A percentile compares a stretch with the other conserved stretches of the same genome.
These are phyloP conservation scores for Brachionus rubens DNA, from an alignment of 1,140 invertebrate genomes.

Conservation along the genomic window DNA sequence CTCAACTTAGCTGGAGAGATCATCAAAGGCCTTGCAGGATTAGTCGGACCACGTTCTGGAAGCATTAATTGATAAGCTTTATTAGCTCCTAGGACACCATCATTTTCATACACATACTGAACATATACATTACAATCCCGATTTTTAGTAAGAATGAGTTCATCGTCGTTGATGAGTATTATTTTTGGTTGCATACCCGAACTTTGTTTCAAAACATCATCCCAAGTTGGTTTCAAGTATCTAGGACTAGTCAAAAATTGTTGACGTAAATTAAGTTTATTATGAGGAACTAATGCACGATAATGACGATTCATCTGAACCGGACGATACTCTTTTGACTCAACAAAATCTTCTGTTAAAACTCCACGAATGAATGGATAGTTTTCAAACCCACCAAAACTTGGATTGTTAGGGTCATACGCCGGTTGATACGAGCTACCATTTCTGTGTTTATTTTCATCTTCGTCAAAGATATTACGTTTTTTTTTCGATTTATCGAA, in stretches of 20 bases:
- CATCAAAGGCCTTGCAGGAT: conserved; percentile 3
- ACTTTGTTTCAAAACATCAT: conserved; percentile 13
- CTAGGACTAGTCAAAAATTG: conserved; percentile 40
- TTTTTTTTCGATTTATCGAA: conserved; percentile 27
- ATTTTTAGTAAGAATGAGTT: conserved; percentile 28
- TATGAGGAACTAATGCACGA: conserved; percentile 2
- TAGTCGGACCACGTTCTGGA: conserved; percentile 13
- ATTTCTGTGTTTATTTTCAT: conserved; percentile 13
- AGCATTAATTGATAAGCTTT: conserved; percentile 37
- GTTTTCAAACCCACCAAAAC: conserved; percentile 38
- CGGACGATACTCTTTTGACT: conserved; percentile 28
- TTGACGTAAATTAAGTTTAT: conserved; percentile 21
- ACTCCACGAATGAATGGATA: conserved; percentile 24
- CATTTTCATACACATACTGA: conserved; percentile 40
- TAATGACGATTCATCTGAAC: background rate
- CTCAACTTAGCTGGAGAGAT: conserved; percentile 19
- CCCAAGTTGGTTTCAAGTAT: conserved; percentile 32
- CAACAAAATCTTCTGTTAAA: conserved; percentile 38
- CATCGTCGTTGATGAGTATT: conserved; percentile 41
- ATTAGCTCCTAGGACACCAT: conserved; percentile 37
- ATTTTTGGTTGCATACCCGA: conserved; percentile 24
- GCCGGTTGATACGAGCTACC: background rate
- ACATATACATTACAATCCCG: conserved; percentile 39
- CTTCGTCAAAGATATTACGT: conserved; percentile 8
- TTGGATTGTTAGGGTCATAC: background rate